These are phyloP conservation scores for Rhinella marina DNA, from an alignment of 2,797 vertebrate species.

Conservation along the genomic window DNA sequence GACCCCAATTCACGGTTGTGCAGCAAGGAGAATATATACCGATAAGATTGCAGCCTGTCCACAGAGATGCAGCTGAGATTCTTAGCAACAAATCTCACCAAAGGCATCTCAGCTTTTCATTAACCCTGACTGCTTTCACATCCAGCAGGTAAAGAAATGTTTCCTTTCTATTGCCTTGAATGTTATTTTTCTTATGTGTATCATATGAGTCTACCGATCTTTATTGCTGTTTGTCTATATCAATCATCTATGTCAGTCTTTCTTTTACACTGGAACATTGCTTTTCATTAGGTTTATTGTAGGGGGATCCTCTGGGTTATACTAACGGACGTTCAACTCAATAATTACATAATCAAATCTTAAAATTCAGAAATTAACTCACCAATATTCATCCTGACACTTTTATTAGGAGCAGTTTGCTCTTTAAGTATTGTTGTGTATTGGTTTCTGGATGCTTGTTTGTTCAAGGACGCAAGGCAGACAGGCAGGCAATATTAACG, in stretches of 20 bases:
- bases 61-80: not conserved
- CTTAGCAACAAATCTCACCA: not conserved
- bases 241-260: not conserved
- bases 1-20: slow-evolving; percentile 1
- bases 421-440: not conserved
- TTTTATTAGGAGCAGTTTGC: not conserved
- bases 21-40: slow-evolving; percentile 7
- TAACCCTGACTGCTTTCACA: slow-evolving; percentile 1
- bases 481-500: not conserved
- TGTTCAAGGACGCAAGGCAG: not conserved
- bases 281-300: not conserved
- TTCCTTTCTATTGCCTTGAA: not conserved
- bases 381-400: not conserved
- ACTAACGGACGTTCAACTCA: not conserved
- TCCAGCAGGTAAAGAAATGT: not conserved
- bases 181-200: not conserved
- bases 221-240: not conserved
- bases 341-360: not conserved
- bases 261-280: not conserved
- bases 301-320: not conserved
- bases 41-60: not conserved
- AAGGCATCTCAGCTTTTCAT: not conserved
- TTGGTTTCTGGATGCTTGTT: not conserved
- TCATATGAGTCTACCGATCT: not conserved
- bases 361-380: not conserved